These are phyloP conservation scores for Drosophila cracens DNA, from an alignment of 2,888 invertebrate genomes.

Conservation along the genomic window DNA sequence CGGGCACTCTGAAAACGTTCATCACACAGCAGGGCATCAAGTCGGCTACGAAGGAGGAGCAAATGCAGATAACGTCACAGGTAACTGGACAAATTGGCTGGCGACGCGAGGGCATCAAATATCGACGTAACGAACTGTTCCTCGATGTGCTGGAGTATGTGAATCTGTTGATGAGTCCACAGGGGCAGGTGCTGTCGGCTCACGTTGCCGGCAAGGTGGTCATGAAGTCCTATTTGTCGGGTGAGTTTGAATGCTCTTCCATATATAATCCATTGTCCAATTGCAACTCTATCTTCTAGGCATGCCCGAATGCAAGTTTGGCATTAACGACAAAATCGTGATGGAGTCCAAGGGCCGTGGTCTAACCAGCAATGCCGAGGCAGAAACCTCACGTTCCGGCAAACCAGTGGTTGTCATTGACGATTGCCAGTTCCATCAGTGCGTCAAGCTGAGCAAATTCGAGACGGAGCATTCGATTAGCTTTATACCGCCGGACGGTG, in stretches of 20 bases:
- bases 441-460: slow-evolving; percentile 99
- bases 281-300: slow-evolving; percentile 86
- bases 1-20: slow-evolving; percentile 99
- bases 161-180: slow-evolving; percentile 99
- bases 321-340: slow-evolving; percentile 99
- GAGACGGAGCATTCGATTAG: slow-evolving; percentile 99
- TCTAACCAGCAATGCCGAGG: slow-evolving; percentile 89
- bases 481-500: slow-evolving; percentile 99
- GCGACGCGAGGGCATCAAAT: slow-evolving; percentile 99
- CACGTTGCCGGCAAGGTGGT: slow-evolving; percentile 99
- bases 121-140: slow-evolving; percentile 98
- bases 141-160: slow-evolving; percentile 99
- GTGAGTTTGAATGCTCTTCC: slow-evolving; percentile 58
- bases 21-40: slow-evolving; percentile 99
- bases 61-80: slow-evolving; percentile 99
- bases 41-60: slow-evolving; percentile 99
- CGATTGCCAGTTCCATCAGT: slow-evolving; percentile 99
- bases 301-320: slow-evolving; percentile 99
- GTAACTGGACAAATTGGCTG: slow-evolving; percentile 99
- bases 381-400: slow-evolving; percentile 94
- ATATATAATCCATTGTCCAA: neutral
- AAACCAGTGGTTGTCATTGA: slow-evolving; percentile 99
- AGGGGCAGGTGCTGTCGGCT: slow-evolving; percentile 99
- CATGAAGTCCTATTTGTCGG: slow-evolving; percentile 99
- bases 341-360: slow-evolving; percentile 97